Base-by-base conservation (phyloP, 2,797 vertebrate genomes). In the Pangasius macronema region DNA sequence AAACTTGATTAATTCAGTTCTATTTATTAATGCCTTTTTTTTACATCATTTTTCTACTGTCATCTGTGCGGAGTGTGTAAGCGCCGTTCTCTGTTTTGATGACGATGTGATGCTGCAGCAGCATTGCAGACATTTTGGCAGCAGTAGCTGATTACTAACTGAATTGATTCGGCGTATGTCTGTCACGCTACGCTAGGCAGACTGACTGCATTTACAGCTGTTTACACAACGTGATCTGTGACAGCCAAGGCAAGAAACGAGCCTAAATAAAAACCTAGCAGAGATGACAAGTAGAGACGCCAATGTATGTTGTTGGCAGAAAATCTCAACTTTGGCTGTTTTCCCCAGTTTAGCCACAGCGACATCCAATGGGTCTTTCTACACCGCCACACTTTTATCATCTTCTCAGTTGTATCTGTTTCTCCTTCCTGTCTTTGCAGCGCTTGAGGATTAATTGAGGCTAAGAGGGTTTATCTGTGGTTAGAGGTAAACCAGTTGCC, bases 381-480 rank as follows among this genome's bases (percentile, higher is more conserved):
- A 5, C 33, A 36, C 51, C 30, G 3, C 16, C 53, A 81, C 1
- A 42, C 36, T 8, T 59, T 59, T 39, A 80, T 13, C 11, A 80
- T 80, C 3, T 2, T 24, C 13, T 27, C 27, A 30, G 49, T 24
- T 87, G 42, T 89, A 83, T 90, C 79, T 90, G 89, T 90, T 88
- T 79, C 14, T 89, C 83, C 90, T 39, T 27, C 36, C 65, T 86
- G 81, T 89, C 75, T 90, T 81, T 22, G 61, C 6, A 80, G 84
- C 83, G 86, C 85, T 89, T 77, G 59, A 51, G 39, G 53, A 86
- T 57, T 81, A 86, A 88, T 83, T 89, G 87, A 80, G 83, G 85
- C 83, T 90, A 88, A 90, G 86, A 88, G 83, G 84, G 82, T 89
- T 87, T 89, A 89, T 90, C 88, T 90, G 51, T 73, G 59, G 65